Base-by-base conservation (phyloP, 2,888 invertebrate species). In the Ganaspis brasiliensis region DNA sequence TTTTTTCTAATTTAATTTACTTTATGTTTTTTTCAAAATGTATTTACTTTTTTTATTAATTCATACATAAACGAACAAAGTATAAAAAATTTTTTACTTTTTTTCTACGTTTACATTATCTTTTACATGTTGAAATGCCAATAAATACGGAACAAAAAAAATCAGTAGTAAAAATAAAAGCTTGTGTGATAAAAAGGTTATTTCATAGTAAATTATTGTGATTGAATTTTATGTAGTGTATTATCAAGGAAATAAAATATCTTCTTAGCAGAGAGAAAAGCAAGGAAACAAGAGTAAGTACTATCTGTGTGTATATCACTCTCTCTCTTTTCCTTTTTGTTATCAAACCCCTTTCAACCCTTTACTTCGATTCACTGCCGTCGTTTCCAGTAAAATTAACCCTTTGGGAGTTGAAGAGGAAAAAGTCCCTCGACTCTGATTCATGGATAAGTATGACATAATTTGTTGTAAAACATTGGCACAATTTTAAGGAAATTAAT, bases 341-440 rank as follows among this genome's bases (percentile, higher is more conserved):
- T 24, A 19, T 55, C 55, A 55, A 55, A 24, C 26, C 56, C 56
- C 26, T 21, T 56, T 26, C 24, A 21, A 56, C 56, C 21, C 56
- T 56, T 56, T 26, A 14, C 26, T 56, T 14, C 24, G 12, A 56
- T 56, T 24, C 26, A 56, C 56, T 24, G 24, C 24, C 24, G 14
- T 24, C 8, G 14, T 56, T 56, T 26, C 56, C 56, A 26, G 24
- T 14, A 56, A 56, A 56, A 56, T 56, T 56, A 56, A 56, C 56
- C 56, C 56, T 56, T 14, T 14, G 56, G n/a, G 56, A 56, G 24
- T 56, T 56, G 19, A 56, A 56, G 24, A 56, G 14, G 14, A 14
- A 56, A 56, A 56, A 24, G 56, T 56, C 56, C 56, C 56, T 24
- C 14, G 24, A 24, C 56, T 14, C 24, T 56, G 56, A 12, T 56